Percentiles rank a stretch among this genome's conserved stretches.
Evolutionary conservation across 1,140 invertebrate species (phyloP).

Genomic region (Eufriesea mexicana): DNA sequence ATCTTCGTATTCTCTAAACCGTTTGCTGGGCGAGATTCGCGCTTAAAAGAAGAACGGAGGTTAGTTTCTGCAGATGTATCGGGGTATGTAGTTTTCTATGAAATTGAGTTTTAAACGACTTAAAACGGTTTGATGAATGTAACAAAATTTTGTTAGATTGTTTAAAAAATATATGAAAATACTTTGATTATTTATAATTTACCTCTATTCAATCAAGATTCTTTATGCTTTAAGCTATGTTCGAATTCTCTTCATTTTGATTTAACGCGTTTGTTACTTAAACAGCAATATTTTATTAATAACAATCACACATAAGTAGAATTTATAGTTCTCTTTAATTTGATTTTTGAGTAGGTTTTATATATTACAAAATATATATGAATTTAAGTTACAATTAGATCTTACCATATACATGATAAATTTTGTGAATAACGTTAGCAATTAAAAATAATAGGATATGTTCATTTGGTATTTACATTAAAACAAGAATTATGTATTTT

Average conservation of each 20-base stretch:
- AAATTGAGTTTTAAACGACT: not conserved
- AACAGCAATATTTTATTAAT: not conserved
- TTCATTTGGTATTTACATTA: not conserved
- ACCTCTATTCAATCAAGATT: not conserved
- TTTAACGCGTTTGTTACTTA: not conserved
- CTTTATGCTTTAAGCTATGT: no score
- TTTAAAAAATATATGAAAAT: not conserved
- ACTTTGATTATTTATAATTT: not conserved
- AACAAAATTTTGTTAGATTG: not conserved
- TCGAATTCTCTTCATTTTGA: not conserved
- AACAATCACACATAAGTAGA: not conserved
- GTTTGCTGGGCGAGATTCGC: constrained; percentile 40
- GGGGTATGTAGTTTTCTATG: constrained; percentile 38
- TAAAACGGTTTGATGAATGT: not conserved
- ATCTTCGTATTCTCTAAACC: constrained; percentile 45
- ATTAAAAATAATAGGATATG: not conserved
- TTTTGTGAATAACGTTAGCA: not conserved
- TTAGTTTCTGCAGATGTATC: constrained; percentile 62
- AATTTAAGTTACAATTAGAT: no score
- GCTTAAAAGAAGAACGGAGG: constrained; percentile 53
- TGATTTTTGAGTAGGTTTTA: no score
- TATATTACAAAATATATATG: no score
- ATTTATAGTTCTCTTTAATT: no score
- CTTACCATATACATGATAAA: no score
- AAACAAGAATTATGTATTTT: no score